Evolutionary conservation across 2,113 vertebrate genomes (phyloP).

Genomic region (Lasiurus cinereus): DNA sequence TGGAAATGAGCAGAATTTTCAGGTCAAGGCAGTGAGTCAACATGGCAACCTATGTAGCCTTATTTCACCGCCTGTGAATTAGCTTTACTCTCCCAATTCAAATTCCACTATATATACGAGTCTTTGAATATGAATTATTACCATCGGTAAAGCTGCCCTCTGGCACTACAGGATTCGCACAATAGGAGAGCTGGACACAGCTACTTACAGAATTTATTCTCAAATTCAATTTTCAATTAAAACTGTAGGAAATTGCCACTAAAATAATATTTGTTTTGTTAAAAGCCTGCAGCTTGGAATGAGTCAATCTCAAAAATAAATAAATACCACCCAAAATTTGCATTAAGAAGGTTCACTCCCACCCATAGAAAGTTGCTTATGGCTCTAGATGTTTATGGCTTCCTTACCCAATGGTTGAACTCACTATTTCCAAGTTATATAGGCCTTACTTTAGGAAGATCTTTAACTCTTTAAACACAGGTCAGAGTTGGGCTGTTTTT

Average conservation of each 20-base stretch:
- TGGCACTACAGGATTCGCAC: slow-evolving; percentile 49
- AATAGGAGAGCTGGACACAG: slow-evolving; percentile 49
- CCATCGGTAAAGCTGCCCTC: slow-evolving; percentile 33
- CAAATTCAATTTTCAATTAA: slow-evolving; percentile 76
- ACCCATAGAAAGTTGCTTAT: neutral
- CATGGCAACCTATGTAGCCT: neutral
- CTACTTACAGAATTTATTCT: slow-evolving; percentile 38
- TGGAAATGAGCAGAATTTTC: slow-evolving; percentile 48
- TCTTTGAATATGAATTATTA: slow-evolving; percentile 72
- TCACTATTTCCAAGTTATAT: neutral
- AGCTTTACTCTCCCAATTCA: slow-evolving; percentile 69
- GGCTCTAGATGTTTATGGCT: neutral
- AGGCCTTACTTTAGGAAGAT: neutral
- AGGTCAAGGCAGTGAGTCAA: slow-evolving; percentile 37
- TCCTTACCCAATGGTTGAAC: neutral
- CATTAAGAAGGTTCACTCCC: slow-evolving; percentile 36
- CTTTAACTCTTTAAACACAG: neutral
- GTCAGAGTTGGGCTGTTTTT: neutral
- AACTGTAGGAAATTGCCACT: slow-evolving; percentile 67
- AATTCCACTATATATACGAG: slow-evolving; percentile 53
- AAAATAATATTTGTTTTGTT: slow-evolving; percentile 76
- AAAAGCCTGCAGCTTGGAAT: slow-evolving; percentile 52
- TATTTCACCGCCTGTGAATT: slow-evolving; percentile 48
- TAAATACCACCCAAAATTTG: slow-evolving; percentile 64
- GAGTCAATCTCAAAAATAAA: slow-evolving; percentile 67